Evolutionary conservation across 2,888 invertebrate genomes (phyloP), one percentile per base, ranked within the genome.

Genomic region (Trichacis sp.): DNA sequence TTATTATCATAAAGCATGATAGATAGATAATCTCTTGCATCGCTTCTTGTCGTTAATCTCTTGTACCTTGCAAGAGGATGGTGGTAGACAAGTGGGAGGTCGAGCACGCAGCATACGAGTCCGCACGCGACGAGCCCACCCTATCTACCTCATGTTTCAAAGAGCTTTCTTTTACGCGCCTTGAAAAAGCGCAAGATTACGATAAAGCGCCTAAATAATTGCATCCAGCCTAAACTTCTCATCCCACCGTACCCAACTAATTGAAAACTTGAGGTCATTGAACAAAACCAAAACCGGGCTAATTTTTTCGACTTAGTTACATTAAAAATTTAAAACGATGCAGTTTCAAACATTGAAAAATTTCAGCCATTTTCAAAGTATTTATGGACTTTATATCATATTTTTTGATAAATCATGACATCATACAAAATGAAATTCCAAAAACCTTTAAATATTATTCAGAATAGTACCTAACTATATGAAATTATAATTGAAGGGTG

Each of bases 41-140:
- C 78, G 75, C 77, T 77, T 77, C 76, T 77, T 73, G 75, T 77
- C 80, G 80, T 81, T 81, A 81, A 81, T 81, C 81, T 81, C 77
- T 71, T 51, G 77, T 76, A 77, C 77, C 77, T 79, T 79, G 74
- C 78, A 76, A 79, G 80, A 80, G 79, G 80, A 79, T 80, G 78
- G 77, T 74, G 69, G 76, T 70, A 78, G 80, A 80, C 74, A 72
- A 73, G 74, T 60, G 68, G 66, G 73, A 24, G 24, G 72, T 72
- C 68, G 68, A 73, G 72, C 76, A 73, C 74, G 72, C 70, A 73
- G 69, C 73, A 72, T 73, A 71, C 73, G 74, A 33, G 33, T 76
- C 76, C 77, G 78, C 81, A 81, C 81, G 80, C 81, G 78, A 81
- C 76, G 77, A 70, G 65, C 71, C 68, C 67, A 66, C 73, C 76